phyloP scores from a whole-genome alignment of 2,888 invertebrate genomes.

The Byasa hedistus region DNA sequence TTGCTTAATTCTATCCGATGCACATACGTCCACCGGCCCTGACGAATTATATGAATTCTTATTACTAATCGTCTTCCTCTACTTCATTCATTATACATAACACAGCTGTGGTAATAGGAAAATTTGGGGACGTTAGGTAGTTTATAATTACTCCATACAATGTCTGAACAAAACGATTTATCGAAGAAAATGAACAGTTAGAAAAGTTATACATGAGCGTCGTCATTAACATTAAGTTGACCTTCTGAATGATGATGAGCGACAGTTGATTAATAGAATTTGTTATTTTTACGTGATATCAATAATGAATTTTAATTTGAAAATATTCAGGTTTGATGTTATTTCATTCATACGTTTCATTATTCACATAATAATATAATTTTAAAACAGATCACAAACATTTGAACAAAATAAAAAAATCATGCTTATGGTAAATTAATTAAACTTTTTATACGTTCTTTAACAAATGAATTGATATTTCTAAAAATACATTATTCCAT shows the following conservation, averaged over 20 bases:
- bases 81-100: background rate
- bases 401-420: no score
- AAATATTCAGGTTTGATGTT: background rate
- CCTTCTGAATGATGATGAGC: constrained; percentile 4
- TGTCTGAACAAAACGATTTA: background rate
- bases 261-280: background rate
- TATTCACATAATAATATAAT: background rate
- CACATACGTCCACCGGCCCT: no score
- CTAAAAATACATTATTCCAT: no score
- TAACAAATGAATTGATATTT: no score
- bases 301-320: background rate
- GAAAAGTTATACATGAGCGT: background rate
- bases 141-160: background rate
- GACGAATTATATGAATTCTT: no score
- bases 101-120: no score
- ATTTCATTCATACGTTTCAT: background rate
- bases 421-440: no score
- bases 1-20: no score
- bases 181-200: background rate
- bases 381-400: background rate
- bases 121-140: no score
- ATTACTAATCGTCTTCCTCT: background rate
- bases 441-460: no score
- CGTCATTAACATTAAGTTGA: background rate
- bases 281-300: constrained; percentile 6